phyloP scores from a whole-genome alignment of 2,113 vertebrate genomes.

The Puffinus mauretanicus region DNA sequence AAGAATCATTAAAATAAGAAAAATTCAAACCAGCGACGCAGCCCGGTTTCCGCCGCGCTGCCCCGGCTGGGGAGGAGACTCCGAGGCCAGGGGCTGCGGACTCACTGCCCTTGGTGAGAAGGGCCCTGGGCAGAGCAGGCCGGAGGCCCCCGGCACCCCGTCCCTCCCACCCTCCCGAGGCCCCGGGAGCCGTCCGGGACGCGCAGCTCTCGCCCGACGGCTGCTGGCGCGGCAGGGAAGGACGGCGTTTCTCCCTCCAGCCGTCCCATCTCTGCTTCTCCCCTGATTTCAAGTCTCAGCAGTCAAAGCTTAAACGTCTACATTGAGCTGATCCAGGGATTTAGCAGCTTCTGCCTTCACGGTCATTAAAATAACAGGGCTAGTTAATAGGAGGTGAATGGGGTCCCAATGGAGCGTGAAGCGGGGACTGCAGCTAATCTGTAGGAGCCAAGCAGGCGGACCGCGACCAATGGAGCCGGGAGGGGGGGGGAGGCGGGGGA shows the following conservation, averaged over 20 bases:
- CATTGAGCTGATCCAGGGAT: neutral
- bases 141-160: too few relatives aligned
- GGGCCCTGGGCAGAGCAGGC: neutral
- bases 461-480: neutral
- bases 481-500: neutral
- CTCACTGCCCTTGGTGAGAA: neutral
- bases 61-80: neutral
- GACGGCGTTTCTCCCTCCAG: neutral
- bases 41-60: neutral
- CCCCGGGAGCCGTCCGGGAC: neutral
- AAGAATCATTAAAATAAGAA: neutral
- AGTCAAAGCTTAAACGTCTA: neutral
- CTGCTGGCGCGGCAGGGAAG: neutral
- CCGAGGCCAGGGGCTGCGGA: neutral
- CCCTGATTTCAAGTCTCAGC: neutral
- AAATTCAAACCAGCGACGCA: neutral
- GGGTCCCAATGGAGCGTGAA: slow-evolving; percentile 55
- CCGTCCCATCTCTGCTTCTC: neutral
- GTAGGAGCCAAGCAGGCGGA: slow-evolving; percentile 4
- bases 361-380: slow-evolving; percentile 62
- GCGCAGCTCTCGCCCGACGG: neutral
- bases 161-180: too few relatives aligned
- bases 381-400: slow-evolving; percentile 52
- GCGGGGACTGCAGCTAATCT: neutral
- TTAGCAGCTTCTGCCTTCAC: slow-evolving; percentile 53